Percentiles rank a stretch among this genome's conserved stretches.
Evolutionary conservation across 2,888 invertebrate genomes (phyloP).

Genomic region (Morpho achilles): DNA sequence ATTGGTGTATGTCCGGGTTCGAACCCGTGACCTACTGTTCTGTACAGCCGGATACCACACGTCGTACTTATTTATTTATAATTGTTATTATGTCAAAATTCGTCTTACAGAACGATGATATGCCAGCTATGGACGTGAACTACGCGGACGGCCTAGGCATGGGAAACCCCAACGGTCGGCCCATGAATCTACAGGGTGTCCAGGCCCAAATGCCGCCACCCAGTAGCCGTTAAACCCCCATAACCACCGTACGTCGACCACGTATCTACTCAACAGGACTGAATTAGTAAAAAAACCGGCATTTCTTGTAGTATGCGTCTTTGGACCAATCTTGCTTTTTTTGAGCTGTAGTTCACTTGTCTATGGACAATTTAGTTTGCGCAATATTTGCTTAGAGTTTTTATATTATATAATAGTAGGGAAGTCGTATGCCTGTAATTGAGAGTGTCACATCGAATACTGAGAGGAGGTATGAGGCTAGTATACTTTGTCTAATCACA

Average conservation of each 20-base stretch:
- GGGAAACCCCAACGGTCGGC: slow-evolving; percentile 73
- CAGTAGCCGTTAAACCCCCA: slow-evolving; percentile 56
- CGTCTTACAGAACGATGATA: slow-evolving; percentile 82
- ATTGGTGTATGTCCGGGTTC: no score
- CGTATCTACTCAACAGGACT: slow-evolving; percentile 6
- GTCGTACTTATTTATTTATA: no score
- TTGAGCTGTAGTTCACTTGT: background rate
- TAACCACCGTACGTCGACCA: slow-evolving; percentile 7
- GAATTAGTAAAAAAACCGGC: slow-evolving; percentile 8
- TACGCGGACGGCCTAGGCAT: slow-evolving; percentile 79
- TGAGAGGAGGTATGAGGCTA: no score
- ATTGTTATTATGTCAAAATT: background rate
- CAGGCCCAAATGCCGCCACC: slow-evolving; percentile 73
- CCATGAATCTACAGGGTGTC: slow-evolving; percentile 72
- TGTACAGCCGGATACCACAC: no score
- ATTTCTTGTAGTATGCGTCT: slow-evolving; percentile 6
- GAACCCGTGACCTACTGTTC: no score
- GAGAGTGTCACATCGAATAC: no score
- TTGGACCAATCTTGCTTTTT: slow-evolving; percentile 5
- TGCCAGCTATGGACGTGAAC: slow-evolving; percentile 86
- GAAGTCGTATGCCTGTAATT: no score
- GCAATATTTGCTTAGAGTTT: no score
- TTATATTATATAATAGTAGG: no score
- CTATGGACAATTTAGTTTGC: background rate
- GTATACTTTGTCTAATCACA: no score